phyloP scores from a whole-genome alignment of 2,888 invertebrate species.

The Epinotia bilunana region DNA sequence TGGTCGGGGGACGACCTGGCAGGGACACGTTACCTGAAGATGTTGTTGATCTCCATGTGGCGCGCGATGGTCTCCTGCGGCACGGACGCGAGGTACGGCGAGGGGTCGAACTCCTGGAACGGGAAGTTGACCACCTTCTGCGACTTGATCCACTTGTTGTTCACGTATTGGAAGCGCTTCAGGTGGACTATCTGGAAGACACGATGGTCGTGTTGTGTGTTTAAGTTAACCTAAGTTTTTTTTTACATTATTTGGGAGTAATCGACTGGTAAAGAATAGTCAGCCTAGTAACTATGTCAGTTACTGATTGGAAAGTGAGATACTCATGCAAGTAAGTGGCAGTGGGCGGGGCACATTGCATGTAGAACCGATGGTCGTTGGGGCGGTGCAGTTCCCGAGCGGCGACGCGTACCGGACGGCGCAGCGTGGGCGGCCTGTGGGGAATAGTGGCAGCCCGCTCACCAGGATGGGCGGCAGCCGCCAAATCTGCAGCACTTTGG shows the following conservation, averaged over 20 bases:
- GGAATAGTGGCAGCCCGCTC: slow-evolving; percentile 37
- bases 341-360: no score
- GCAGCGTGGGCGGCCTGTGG: no score
- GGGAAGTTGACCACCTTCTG: slow-evolving; percentile 97
- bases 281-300: no score
- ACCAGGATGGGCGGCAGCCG: slow-evolving; percentile 94
- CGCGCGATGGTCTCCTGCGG: slow-evolving; percentile 90
- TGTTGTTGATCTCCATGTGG: slow-evolving; percentile 82
- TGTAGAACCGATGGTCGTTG: no score
- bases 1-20: no score
- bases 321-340: no score
- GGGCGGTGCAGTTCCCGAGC: no score
- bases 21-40: slow-evolving; percentile 42
- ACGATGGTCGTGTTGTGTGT: neutral
- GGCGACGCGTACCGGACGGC: no score
- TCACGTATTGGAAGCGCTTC: slow-evolving; percentile 95
- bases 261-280: no score
- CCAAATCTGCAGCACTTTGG: slow-evolving; percentile 97
- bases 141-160: slow-evolving; percentile 97
- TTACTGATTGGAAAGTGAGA: no score
- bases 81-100: slow-evolving; percentile 92
- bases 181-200: slow-evolving; percentile 92
- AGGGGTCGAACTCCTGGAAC: slow-evolving; percentile 93
- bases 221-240: no score
- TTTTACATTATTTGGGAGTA: no score